Conservation (phyloP, 2,113 vertebrate species). For the Brachyhypopomus occidentalis region DNA sequence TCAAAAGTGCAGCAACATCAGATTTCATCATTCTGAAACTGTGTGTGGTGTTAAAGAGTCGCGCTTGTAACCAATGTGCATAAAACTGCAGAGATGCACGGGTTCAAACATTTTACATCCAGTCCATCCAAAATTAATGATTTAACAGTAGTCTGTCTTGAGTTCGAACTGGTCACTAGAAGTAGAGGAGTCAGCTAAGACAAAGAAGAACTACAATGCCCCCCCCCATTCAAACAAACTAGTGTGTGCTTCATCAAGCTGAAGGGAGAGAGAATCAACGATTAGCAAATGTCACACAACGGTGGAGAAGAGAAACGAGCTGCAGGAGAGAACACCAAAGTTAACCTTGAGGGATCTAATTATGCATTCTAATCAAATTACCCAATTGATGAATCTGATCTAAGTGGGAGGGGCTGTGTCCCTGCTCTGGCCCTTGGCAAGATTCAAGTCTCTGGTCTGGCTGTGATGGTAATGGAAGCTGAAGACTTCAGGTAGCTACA, state of each 20-base stretch:
- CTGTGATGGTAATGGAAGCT: conserved; percentile 40
- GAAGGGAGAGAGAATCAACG: conserved; percentile 1
- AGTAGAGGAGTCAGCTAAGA: too few relatives aligned
- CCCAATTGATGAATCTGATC: conserved; percentile 52
- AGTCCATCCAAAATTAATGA: too few relatives aligned
- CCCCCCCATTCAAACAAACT: not conserved
- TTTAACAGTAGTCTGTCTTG: too few relatives aligned
- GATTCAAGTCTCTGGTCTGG: conserved; percentile 20
- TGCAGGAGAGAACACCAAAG: conserved; percentile 46
- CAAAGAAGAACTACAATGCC: too few relatives aligned
- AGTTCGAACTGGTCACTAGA: too few relatives aligned
- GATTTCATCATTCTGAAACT: too few relatives aligned
- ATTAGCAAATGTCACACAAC: conserved; percentile 40
- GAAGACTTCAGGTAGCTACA: conserved; percentile 8
- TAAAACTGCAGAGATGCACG: too few relatives aligned
- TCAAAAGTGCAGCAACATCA: too few relatives aligned
- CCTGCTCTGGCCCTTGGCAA: conserved; percentile 31
- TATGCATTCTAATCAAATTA: conserved; percentile 56
- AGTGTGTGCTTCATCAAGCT: not conserved
- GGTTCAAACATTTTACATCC: too few relatives aligned
- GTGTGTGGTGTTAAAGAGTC: too few relatives aligned
- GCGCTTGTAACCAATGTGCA: too few relatives aligned
- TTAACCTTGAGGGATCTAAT: conserved; percentile 61
- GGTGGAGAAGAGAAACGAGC: conserved; percentile 22
- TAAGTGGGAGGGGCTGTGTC: conserved; percentile 38